A percentile compares a stretch with the other conserved stretches of the same genome.
Conservation (phyloP, 2,888 invertebrate genomes). For the Venusia cambrica region DNA sequence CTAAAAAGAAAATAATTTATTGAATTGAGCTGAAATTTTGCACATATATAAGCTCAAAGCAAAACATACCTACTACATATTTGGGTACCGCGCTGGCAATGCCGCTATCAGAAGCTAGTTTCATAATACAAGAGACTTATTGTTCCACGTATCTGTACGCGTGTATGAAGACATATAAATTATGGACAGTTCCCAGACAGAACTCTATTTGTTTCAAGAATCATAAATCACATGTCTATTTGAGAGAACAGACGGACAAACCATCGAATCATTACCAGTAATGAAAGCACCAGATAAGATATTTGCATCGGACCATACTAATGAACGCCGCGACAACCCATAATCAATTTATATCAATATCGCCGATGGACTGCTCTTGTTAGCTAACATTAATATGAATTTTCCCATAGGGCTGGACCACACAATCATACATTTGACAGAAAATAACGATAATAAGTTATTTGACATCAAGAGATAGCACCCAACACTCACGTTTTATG, state of each 20-base stretch:
- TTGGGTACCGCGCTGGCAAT: no score
- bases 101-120: no score
- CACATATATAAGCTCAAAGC: no score
- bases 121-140: background rate
- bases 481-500: no score
- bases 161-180: slow-evolving; percentile 9
- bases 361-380: slow-evolving; percentile 71
- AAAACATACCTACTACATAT: no score
- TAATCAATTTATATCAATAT: slow-evolving; percentile 81
- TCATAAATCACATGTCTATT: slow-evolving; percentile 30
- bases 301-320: slow-evolving; percentile 65
- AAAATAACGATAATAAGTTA: no score
- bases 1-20: no score
- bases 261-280: slow-evolving; percentile 56
- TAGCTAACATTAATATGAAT: slow-evolving; percentile 70
- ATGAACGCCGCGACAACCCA: slow-evolving; percentile 70
- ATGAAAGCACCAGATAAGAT: slow-evolving; percentile 66
- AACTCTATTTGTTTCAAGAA: slow-evolving; percentile 8
- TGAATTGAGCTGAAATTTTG: no score
- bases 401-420: slow-evolving; percentile 66
- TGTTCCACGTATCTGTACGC: background rate
- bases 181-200: slow-evolving; percentile 14
- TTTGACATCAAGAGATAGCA: no score
- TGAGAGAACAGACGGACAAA: slow-evolving; percentile 42
- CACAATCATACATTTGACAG: no score